A percentile compares a stretch with the other conserved stretches of the same genome.
Evolutionary conservation across 2,113 vertebrate species (phyloP).

Genomic region (Todiramphus saurophagus): DNA sequence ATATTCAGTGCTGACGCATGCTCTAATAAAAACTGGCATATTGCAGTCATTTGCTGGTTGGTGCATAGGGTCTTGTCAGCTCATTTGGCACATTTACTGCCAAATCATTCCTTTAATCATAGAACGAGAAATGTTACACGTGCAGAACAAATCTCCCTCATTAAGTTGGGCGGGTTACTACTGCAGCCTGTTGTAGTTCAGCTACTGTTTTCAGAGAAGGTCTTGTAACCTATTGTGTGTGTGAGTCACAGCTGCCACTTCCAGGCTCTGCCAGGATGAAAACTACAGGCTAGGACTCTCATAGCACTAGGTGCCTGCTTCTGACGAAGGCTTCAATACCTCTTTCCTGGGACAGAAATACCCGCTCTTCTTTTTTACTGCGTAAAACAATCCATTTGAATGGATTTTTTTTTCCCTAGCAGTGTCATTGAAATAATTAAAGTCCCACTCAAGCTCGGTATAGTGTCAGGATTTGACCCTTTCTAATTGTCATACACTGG

Average conservation of each 20-base stretch:
- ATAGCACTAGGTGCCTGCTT: neutral
- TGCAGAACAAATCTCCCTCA: neutral
- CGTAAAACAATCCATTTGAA: fast-evolving
- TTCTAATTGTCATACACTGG: neutral
- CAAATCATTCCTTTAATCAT: constrained; percentile 61
- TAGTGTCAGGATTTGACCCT: neutral
- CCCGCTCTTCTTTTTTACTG: neutral
- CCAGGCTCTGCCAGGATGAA: neutral
- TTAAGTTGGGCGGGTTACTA: neutral
- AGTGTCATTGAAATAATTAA: neutral
- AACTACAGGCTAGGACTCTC: neutral
- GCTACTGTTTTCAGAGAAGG: neutral
- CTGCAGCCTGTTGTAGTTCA: neutral
- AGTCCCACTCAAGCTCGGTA: neutral
- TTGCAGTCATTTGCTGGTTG: constrained; percentile 47
- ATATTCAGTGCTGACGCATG: constrained; percentile 6
- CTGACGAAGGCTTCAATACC: neutral
- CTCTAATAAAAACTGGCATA: constrained; percentile 14
- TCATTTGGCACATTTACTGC: constrained; percentile 58
- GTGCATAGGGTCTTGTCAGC: constrained; percentile 16
- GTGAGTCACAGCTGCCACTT: neutral
- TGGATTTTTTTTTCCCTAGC: neutral
- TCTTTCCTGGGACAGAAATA: neutral
- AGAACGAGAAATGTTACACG: neutral
- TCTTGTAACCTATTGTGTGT: neutral